Evolutionary conservation across 2,113 vertebrate species (phyloP).

Genomic region (Todiramphus saurophagus): DNA sequence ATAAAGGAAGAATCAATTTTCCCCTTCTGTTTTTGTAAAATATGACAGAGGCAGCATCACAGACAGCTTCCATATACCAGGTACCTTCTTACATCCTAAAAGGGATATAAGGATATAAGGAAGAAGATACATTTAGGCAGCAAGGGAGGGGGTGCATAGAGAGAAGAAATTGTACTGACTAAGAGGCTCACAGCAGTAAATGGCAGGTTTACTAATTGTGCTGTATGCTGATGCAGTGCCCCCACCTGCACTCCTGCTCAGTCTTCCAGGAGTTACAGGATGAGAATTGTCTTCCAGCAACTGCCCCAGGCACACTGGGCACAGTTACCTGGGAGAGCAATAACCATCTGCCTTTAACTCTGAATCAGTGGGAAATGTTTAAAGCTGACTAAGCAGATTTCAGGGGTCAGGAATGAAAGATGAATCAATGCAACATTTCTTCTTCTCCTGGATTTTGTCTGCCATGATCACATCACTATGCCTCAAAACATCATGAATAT

Average conservation of each 20-base stretch:
- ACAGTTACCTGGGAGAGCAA: not conserved
- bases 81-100: not conserved
- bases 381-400: not conserved
- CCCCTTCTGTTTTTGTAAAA: not conserved
- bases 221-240: not conserved
- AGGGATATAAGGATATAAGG: not conserved
- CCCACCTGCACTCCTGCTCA: not conserved
- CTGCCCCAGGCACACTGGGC: not conserved
- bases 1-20: not conserved
- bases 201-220: not conserved
- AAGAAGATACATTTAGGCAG: not conserved
- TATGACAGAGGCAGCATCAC: not conserved
- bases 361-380: fast-evolving
- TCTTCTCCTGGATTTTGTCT: not conserved
- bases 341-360: not conserved
- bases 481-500: not conserved
- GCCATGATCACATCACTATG: not conserved
- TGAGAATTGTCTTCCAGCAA: not conserved
- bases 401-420: not conserved
- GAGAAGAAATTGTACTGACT: not conserved
- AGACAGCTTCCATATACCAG: not conserved
- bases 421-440: not conserved
- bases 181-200: not conserved
- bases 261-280: not conserved
- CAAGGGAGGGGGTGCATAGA: not conserved